phyloP scores from a whole-genome alignment of 2,113 vertebrate genomes.

The Austrofundulus limnaeus region DNA sequence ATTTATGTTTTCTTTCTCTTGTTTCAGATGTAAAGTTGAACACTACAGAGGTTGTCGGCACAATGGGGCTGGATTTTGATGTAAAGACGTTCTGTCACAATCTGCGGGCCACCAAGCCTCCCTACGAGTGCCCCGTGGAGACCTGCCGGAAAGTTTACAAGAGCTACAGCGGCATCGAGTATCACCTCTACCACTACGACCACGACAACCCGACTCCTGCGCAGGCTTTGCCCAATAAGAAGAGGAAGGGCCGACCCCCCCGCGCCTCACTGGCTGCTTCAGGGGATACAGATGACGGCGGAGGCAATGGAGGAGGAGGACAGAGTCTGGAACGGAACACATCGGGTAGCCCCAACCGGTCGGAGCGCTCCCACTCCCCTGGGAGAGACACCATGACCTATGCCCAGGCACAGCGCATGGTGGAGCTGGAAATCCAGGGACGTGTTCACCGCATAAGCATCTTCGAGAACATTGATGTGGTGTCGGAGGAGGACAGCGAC shows the following conservation, averaged over 20 bases:
- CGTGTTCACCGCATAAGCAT: constrained; percentile 96
- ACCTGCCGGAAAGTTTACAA: constrained; percentile 97
- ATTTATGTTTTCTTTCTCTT: constrained; percentile 1
- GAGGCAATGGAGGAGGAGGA: constrained; percentile 73
- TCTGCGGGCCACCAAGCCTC: constrained; percentile 95
- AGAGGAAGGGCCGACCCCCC: constrained; percentile 93
- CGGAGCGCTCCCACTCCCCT: constrained; percentile 90
- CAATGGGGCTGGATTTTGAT: constrained; percentile 96
- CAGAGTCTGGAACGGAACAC: constrained; percentile 65
- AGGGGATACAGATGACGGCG: constrained; percentile 73
- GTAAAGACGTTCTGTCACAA: constrained; percentile 99
- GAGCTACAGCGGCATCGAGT: constrained; percentile 98
- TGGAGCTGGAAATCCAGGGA: constrained; percentile 95
- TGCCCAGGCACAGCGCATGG: constrained; percentile 96
- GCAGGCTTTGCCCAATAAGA: constrained; percentile 88
- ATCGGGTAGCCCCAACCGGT: constrained; percentile 87
- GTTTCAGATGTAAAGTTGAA: constrained; percentile 77
- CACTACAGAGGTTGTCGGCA: constrained; percentile 69
- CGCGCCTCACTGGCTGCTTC: constrained; percentile 73
- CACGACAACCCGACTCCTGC: constrained; percentile 93
- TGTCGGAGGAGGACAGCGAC: constrained; percentile 94
- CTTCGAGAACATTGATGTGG: constrained; percentile 95
- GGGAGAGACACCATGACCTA: constrained; percentile 96
- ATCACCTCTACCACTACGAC: constrained; percentile 98
- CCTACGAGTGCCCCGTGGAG: constrained; percentile 95